phyloP scores from a whole-genome alignment of 2,797 vertebrate species.

The Melanotaenia maccullochi region DNA sequence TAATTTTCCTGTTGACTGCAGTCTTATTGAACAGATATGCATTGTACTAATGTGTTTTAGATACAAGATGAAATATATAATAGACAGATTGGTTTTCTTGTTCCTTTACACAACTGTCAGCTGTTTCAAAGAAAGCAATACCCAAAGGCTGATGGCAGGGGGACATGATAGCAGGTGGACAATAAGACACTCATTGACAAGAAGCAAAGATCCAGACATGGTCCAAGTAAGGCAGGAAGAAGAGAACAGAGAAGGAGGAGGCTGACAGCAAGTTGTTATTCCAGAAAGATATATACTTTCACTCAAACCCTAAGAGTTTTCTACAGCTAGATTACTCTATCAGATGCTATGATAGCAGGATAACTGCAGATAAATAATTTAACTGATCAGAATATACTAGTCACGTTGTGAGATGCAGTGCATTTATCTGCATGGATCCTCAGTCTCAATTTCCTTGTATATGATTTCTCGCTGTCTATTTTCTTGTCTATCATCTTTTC shows the following conservation, averaged over 20 bases:
- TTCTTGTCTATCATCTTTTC: slow-evolving; percentile 17
- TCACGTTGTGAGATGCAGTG: slow-evolving; percentile 4
- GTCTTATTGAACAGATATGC: slow-evolving; percentile 44
- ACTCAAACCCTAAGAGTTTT: slow-evolving; percentile 13
- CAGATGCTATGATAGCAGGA: background rate
- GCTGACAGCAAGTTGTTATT: background rate
- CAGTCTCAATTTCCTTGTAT: slow-evolving; percentile 12
- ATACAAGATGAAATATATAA: slow-evolving; percentile 41
- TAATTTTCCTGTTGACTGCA: slow-evolving; percentile 21
- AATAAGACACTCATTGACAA: slow-evolving; percentile 23
- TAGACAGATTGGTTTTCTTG: slow-evolving; percentile 37
- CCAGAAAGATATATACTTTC: background rate
- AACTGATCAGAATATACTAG: slow-evolving; percentile 30
- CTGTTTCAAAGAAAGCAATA: slow-evolving; percentile 51
- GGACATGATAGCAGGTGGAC: slow-evolving; percentile 44
- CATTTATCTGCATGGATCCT: slow-evolving; percentile 5
- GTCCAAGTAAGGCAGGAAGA: background rate
- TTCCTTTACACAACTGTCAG: slow-evolving; percentile 31
- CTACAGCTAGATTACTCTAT: slow-evolving; percentile 18
- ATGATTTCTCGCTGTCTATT: slow-evolving; percentile 2
- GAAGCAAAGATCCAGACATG: slow-evolving; percentile 14
- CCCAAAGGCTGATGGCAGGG: slow-evolving; percentile 33
- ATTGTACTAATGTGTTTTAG: slow-evolving; percentile 36
- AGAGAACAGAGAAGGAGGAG: background rate
- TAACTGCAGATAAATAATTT: slow-evolving; percentile 8